A percentile compares a stretch with the other conserved stretches of the same genome.
Evolutionary conservation across 2,797 vertebrate species (phyloP).

Genomic region (Chelmon rostratus): DNA sequence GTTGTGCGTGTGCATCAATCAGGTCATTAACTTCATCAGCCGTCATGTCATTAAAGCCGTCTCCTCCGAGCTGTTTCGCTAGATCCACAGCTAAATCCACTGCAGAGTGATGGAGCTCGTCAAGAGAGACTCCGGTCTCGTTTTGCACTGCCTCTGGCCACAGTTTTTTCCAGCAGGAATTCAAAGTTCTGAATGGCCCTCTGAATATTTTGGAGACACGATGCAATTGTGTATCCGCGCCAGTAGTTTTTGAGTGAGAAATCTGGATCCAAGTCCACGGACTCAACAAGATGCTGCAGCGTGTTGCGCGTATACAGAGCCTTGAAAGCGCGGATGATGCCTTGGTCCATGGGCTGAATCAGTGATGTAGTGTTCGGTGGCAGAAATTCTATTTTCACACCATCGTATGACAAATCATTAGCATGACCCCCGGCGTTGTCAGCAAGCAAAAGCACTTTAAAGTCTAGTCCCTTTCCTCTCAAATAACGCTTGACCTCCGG

Average conservation of each 20-base stretch:
- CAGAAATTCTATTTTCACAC: constrained; percentile 35
- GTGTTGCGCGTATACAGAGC: background rate
- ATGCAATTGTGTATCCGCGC: constrained; percentile 15
- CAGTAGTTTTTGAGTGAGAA: constrained; percentile 29
- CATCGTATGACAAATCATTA: constrained; percentile 35
- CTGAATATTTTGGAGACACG: constrained; percentile 34
- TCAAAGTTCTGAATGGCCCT: constrained; percentile 33
- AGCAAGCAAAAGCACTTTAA: constrained; percentile 33
- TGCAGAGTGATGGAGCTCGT: too few species aligned
- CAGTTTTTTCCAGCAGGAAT: constrained; percentile 39
- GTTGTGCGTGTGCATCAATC: background rate
- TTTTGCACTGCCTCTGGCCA: constrained; percentile 35
- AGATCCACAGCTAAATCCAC: too few species aligned
- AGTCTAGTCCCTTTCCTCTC: constrained; percentile 27
- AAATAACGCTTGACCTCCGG: constrained; percentile 37
- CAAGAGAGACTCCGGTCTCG: background rate
- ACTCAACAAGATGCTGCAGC: constrained; percentile 28
- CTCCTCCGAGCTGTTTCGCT: constrained; percentile 10
- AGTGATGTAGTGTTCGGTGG: background rate
- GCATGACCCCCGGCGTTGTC: constrained; percentile 23
- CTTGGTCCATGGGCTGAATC: constrained; percentile 32
- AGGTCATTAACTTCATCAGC: constrained; percentile 28
- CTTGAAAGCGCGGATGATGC: constrained; percentile 26
- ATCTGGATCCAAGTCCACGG: constrained; percentile 14
- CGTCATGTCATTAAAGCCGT: constrained; percentile 21